Conservation (phyloP, 1,140 invertebrate species). For the Atopsyche davidsoni region DNA sequence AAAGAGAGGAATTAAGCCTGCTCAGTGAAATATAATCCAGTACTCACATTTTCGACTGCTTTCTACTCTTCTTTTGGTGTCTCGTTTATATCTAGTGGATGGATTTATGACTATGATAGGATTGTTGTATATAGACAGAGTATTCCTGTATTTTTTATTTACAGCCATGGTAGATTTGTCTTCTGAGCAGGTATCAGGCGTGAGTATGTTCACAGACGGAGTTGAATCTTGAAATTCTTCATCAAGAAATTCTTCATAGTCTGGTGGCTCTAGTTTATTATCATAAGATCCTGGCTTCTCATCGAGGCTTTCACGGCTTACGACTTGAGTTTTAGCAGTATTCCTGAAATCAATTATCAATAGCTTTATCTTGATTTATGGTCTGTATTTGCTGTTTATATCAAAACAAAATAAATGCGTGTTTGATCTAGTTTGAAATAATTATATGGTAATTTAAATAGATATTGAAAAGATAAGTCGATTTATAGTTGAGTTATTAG, state of each 20-base stretch:
- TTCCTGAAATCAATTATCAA: too few relatives aligned
- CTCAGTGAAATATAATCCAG: too few relatives aligned
- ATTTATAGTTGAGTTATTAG: too few relatives aligned
- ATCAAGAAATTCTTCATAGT: conserved; percentile 20
- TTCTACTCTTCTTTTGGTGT: background rate
- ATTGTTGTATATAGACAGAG: conserved; percentile 8
- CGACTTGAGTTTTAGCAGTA: too few relatives aligned
- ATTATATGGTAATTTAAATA: too few relatives aligned
- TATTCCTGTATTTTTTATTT: background rate
- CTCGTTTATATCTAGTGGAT: background rate
- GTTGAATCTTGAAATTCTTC: conserved; percentile 15
- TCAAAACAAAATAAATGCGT: too few relatives aligned
- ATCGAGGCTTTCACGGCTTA: too few relatives aligned
- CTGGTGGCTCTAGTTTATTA: conserved; percentile 7
- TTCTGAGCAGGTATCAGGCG: background rate
- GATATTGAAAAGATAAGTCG: too few relatives aligned
- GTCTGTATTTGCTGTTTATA: too few relatives aligned
- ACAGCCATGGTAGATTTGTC: background rate
- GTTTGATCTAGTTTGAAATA: too few relatives aligned
- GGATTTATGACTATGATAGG: conserved; percentile 9
- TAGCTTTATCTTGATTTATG: too few relatives aligned
- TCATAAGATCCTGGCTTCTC: background rate
- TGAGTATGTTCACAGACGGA: background rate
- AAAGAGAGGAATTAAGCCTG: too few relatives aligned
- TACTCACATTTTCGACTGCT: conserved; percentile 16